These are phyloP conservation scores for Tetragnatha montana DNA, from an alignment of 2,888 invertebrate species.

Conservation along the genomic window DNA sequence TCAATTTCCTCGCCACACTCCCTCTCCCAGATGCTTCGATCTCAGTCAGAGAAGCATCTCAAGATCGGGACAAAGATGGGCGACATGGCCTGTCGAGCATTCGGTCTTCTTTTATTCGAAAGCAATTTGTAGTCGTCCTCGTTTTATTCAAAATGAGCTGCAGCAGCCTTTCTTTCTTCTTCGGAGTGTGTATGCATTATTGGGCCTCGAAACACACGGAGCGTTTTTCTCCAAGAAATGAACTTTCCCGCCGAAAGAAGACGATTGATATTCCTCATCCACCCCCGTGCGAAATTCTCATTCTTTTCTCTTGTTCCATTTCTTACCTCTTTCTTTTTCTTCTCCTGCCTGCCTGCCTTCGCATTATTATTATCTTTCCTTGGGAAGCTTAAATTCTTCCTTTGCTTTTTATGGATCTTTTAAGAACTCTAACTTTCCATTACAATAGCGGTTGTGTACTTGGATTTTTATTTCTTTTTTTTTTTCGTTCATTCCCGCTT, in stretches of 20 bases:
- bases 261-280: constrained; percentile 65
- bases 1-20: neutral
- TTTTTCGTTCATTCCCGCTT: neutral
- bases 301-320: constrained; percentile 20
- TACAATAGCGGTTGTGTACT: constrained; percentile 45
- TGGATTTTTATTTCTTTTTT: constrained; percentile 31
- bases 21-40: no score
- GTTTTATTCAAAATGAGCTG: constrained; percentile 66
- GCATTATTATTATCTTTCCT: constrained; percentile 66
- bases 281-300: constrained; percentile 18
- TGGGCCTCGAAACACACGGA: constrained; percentile 56
- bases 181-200: constrained; percentile 45
- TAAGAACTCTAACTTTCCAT: constrained; percentile 59
- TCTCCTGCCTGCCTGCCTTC: constrained; percentile 13
- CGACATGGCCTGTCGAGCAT: constrained; percentile 27
- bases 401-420: constrained; percentile 55
- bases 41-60: neutral
- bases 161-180: constrained; percentile 33
- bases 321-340: neutral
- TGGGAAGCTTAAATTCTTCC: constrained; percentile 45
- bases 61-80: constrained; percentile 49
- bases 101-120: constrained; percentile 40
- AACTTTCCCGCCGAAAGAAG: constrained; percentile 62
- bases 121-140: constrained; percentile 66
- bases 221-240: constrained; percentile 50